Conservation (phyloP, 2,888 invertebrate species). For the Pandemis cinnamomeana region DNA sequence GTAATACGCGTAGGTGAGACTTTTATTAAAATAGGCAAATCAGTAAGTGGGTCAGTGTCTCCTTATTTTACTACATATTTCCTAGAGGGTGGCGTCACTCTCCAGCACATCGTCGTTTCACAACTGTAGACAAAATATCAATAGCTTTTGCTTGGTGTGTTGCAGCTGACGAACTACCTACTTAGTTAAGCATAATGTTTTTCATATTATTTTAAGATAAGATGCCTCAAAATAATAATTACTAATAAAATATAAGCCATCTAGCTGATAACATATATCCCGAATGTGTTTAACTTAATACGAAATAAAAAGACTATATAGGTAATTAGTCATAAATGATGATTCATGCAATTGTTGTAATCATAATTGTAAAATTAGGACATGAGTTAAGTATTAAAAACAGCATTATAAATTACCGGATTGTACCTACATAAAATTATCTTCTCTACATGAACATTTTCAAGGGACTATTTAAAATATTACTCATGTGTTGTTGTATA, state of each 20-base stretch:
- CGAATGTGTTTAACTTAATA: neutral
- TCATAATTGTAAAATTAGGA: slow-evolving; percentile 3
- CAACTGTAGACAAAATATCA: neutral
- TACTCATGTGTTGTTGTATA: slow-evolving; percentile 17
- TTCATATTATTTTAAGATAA: neutral
- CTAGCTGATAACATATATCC: slow-evolving; percentile 15
- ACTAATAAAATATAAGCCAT: neutral
- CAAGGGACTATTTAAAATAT: neutral
- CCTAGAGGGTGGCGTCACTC: neutral
- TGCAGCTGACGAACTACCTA: too few species aligned
- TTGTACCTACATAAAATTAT: neutral
- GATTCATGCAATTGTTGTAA: slow-evolving; percentile 2
- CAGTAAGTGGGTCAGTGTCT: slow-evolving; percentile 9
- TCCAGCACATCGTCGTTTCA: neutral
- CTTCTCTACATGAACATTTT: neutral
- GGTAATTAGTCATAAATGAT: neutral
- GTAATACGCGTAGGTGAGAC: neutral
- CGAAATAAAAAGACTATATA: neutral
- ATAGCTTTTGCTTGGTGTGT: neutral
- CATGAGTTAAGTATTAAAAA: neutral
- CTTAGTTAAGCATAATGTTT: neutral
- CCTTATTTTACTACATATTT: neutral
- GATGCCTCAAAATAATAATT: neutral
- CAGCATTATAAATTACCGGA: neutral
- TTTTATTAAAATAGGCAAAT: neutral